Evolutionary conservation across 2,888 invertebrate genomes (phyloP), one percentile per base, ranked within the genome.

Genomic region (Temnothorax ravouxi): DNA sequence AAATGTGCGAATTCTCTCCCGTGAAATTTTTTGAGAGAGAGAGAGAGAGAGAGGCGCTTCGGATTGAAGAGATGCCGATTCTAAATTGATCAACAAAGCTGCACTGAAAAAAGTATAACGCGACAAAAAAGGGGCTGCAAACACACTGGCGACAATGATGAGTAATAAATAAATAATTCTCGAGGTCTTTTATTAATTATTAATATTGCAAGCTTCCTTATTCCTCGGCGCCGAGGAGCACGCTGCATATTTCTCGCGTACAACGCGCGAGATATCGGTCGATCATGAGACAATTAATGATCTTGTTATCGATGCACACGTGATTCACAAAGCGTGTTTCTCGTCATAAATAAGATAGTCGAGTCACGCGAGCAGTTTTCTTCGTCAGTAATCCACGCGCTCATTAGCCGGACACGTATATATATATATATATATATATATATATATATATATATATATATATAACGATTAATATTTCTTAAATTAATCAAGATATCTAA

Each of bases 221-320:
- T 66, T 66, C 59, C 59, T 47, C n/a, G 18, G 11, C 25, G 56
- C 3, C 38, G 38, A 38, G 52, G 6, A 69, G 13, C 41, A 8
- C n/a, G 38, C 38, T 38, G n/a, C 41, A 54, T 76, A 52, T 34
- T 67, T 67, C 44, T 54, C 8, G 29, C 18, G n/a, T n/a, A 44
- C 34, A 56, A 34, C 34, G 69, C 21, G 29, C 34, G 69, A 15
- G 29, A 56, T 69, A 47, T 69, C 56, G 44, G 56, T 56, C 76
- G 29, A 15, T 69, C 18, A 59, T 21, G 34, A 38, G 56, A 79
- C 47, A 59, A n/a, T n/a, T n/a, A n/a, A 79, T 71, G 69, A 71
- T 71, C 41, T 67, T n/a, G 29, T 77, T 77, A 71, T 59, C 34
- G 44, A 71, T 59, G 56, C 41, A 56, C 67, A 77, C 29, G 54